These are phyloP conservation scores for Rhingia rostrata DNA, from an alignment of 2,888 invertebrate species.

Conservation along the genomic window DNA sequence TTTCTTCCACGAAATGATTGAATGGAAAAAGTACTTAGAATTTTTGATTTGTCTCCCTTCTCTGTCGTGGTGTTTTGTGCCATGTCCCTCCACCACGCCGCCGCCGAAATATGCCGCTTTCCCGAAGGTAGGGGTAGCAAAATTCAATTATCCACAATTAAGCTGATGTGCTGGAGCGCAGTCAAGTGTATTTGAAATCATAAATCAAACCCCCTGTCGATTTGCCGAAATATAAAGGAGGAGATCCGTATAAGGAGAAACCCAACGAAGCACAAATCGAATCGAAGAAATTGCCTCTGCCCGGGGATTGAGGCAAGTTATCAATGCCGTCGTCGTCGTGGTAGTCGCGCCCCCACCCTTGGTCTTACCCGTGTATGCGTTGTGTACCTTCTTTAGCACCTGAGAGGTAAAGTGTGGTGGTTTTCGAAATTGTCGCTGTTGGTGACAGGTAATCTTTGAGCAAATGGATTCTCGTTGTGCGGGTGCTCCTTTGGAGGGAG, in stretches of 20 bases:
- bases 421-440: conserved; percentile 50
- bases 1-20: conserved; percentile 7
- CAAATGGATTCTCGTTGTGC: conserved; percentile 28
- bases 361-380: conserved; percentile 17
- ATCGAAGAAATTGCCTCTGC: conserved; percentile 52
- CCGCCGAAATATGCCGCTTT: conserved; percentile 52
- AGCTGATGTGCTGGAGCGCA: conserved; percentile 72
- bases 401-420: conserved; percentile 25
- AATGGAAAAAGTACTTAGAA: not conserved
- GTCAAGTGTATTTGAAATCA: conserved; percentile 73
- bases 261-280: conserved; percentile 48
- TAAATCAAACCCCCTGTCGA: conserved; percentile 67
- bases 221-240: conserved; percentile 12
- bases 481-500: not conserved
- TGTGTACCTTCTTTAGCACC: conserved; percentile 63
- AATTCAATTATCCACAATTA: conserved; percentile 73
- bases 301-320: not conserved
- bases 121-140: conserved; percentile 41
- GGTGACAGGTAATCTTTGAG: conserved; percentile 68
- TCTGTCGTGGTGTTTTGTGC: not conserved
- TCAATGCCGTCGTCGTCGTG: not conserved
- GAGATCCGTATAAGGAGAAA: conserved; percentile 23
- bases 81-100: not conserved
- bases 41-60: conserved; percentile 17
- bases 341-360: not conserved